Base-by-base conservation (phyloP, 2,797 vertebrate genomes). In the Urosaurus nigricauda region DNA sequence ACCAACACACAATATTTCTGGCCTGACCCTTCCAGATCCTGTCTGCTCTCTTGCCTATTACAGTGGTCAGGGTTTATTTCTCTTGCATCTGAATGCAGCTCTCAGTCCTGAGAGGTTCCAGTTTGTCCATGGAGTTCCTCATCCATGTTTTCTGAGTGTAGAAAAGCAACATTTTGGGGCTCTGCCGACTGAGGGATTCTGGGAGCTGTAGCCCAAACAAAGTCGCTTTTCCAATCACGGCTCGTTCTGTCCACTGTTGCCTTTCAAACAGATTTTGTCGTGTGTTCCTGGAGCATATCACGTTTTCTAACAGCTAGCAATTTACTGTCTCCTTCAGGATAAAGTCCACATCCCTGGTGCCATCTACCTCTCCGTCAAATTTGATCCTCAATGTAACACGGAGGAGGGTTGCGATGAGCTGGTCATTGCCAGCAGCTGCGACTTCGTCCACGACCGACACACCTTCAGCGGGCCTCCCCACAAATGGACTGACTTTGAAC, bases 331-430 rank as follows among this genome's bases (percentile, higher is more conserved):
- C 91, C 51, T 11, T 87, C 83, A 99, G 99, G 99, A 99, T 94
- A 99, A 99, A 96, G 98, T 99, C 88, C 98, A 99, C 95, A 98
- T 99, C 94, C 99, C 98, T 0, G 98, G 99, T 51, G 99, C 99
- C 79, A 99, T 99, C 96, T 99, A 99, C 96, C 97, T 99, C 95
- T 99, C 98, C 0, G 94, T 99, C 89, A 99, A 99, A 88, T 99
- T 99, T 79, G 99, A 99, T 92, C 95, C 98, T 0, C 98, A 98
- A 95, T 99, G 98, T 95, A 97, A 98, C 92, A 99, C 98, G 0
- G 98, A 99, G 94, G 99, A 99, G 93, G 99, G 98, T 93, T 99
- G 99, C 71, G 99, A 99, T 0, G 99, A 99, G 92, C 96, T 99
- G 91, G 96, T 98, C 89, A 98, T 99, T 97, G 97, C 98, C 93